Percentiles rank a stretch among this genome's conserved stretches.
phyloP scores from a whole-genome alignment of 1,140 invertebrate genomes.

The Penaeus vannamei region DNA sequence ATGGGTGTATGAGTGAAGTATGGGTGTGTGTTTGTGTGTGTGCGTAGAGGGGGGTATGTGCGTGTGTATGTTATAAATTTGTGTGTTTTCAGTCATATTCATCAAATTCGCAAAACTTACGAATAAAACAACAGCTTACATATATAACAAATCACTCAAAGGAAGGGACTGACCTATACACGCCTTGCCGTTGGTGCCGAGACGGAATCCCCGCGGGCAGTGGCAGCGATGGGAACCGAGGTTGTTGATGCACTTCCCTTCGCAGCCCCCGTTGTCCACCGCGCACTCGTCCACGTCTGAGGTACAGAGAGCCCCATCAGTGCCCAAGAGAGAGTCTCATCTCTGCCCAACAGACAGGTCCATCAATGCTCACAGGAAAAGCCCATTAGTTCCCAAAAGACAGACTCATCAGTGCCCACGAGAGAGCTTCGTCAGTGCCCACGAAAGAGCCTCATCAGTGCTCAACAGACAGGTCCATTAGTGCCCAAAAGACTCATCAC shows the following conservation, averaged over 20 bases:
- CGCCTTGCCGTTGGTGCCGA: constrained; percentile 76
- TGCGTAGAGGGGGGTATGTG: no score
- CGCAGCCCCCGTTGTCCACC: constrained; percentile 74
- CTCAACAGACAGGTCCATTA: no score
- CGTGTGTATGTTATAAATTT: no score
- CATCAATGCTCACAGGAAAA: neutral
- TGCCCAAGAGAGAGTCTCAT: neutral
- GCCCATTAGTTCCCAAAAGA: no score
- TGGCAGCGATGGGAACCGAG: constrained; percentile 69
- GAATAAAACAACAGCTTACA: neutral
- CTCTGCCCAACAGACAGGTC: neutral
- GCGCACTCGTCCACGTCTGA: constrained; percentile 75
- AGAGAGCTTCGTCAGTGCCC: no score
- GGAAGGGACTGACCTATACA: constrained; percentile 76
- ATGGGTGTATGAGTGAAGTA: no score
- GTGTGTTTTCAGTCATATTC: no score
- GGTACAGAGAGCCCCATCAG: constrained; percentile 12
- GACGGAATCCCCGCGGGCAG: constrained; percentile 73
- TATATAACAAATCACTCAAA: constrained; percentile 50
- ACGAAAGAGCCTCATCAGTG: no score
- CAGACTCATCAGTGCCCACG: no score
- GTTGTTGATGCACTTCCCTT: constrained; percentile 73
- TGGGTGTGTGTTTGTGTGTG: no score
- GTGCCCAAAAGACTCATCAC: no score
- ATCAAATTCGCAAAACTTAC: neutral